Conservation (phyloP, 2,888 invertebrate species). For the Napeogenes inachia region DNA sequence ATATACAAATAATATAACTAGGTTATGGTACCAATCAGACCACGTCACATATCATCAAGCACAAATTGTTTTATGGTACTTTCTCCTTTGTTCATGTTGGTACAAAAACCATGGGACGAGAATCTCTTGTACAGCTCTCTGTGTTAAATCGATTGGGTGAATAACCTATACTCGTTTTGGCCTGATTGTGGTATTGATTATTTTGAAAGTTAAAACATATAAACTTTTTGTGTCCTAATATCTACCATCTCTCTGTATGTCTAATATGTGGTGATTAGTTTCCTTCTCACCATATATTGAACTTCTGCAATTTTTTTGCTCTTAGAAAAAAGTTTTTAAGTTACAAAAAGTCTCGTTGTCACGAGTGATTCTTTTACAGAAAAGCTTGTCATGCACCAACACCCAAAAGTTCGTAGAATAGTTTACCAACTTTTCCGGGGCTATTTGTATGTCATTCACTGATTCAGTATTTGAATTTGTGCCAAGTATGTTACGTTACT, state of each 20-base stretch:
- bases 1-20: conserved; percentile 9
- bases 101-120: conserved; percentile 6
- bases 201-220: no score
- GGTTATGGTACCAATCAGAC: conserved; percentile 21
- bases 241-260: no score
- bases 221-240: no score
- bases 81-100: conserved; percentile 36
- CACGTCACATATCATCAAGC: conserved; percentile 29
- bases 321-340: no score
- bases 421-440: conserved; percentile 13
- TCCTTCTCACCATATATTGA: no score
- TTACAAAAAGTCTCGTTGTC: background rate
- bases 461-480: conserved; percentile 53
- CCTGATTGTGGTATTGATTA: no score
- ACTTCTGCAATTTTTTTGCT: no score
- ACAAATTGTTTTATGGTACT: conserved; percentile 35
- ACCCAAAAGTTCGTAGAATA: background rate
- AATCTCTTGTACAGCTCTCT: background rate
- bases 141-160: conserved; percentile 4
- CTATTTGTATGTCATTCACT: conserved; percentile 31
- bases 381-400: no score
- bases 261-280: background rate
- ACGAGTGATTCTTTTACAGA: no score
- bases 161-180: background rate
- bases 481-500: conserved; percentile 44